Percentiles rank a stretch among this genome's conserved stretches.
Evolutionary conservation across 2,797 vertebrate species (phyloP).

Genomic region (Serranus cabrilla): DNA sequence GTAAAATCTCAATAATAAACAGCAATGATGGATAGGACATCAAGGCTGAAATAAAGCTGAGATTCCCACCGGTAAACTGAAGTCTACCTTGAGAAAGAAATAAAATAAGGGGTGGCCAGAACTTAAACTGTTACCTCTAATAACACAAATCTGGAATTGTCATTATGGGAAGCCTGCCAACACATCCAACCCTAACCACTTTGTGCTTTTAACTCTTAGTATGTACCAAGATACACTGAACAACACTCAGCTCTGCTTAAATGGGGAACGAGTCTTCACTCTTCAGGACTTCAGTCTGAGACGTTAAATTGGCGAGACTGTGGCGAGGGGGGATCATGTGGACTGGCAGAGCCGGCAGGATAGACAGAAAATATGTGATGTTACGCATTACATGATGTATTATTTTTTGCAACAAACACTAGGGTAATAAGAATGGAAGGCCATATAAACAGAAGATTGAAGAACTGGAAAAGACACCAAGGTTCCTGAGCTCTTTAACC

Average conservation of each 20-base stretch:
- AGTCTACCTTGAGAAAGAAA: constrained; percentile 14
- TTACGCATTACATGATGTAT: no score
- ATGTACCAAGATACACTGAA: constrained; percentile 12
- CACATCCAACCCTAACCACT: constrained; percentile 70
- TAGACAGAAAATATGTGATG: no score
- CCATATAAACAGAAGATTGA: no score
- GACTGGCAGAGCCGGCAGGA: no score
- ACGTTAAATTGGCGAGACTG: no score
- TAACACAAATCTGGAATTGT: constrained; percentile 90
- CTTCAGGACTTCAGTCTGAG: no score
- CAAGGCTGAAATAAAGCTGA: constrained; percentile 55
- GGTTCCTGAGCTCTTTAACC: no score
- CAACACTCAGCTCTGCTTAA: constrained; percentile 11
- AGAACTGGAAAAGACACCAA: no score
- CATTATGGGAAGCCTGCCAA: constrained; percentile 88
- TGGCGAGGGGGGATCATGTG: no score
- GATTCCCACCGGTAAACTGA: constrained; percentile 43
- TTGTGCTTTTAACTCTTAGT: constrained; percentile 63
- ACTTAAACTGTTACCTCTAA: constrained; percentile 86
- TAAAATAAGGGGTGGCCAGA: constrained; percentile 57
- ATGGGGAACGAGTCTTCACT: constrained; percentile 48
- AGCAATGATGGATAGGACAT: constrained; percentile 75
- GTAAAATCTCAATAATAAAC: constrained; percentile 69
- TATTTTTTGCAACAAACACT: no score
- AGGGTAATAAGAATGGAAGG: no score